A percentile compares a stretch with the other conserved stretches of the same genome.
phyloP scores from a whole-genome alignment of 2,888 invertebrate species.

The Acronicta leporina region DNA sequence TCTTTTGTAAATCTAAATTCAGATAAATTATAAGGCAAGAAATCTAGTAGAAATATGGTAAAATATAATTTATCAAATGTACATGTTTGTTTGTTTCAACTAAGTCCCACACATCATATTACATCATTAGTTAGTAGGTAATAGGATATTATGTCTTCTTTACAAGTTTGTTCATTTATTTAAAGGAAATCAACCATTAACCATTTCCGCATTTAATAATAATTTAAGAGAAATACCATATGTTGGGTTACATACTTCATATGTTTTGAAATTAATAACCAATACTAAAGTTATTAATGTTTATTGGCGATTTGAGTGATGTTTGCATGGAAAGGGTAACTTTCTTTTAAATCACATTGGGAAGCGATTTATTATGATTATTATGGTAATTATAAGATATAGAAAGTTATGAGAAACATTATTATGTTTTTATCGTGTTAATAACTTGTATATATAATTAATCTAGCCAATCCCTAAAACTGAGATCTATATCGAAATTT shows the following conservation, averaged over 20 bases:
- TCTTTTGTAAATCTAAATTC: too few relatives aligned
- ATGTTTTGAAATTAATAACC: conserved; percentile 32
- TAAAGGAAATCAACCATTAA: conserved; percentile 52
- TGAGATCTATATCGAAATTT: too few relatives aligned
- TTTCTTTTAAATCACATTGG: conserved; percentile 33
- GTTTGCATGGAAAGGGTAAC: conserved; percentile 18
- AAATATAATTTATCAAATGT: conserved; percentile 27
- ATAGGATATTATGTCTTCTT: conserved; percentile 42
- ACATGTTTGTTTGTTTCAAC: not conserved
- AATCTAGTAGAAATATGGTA: not conserved
- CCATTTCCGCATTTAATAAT: conserved; percentile 51
- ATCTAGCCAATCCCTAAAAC: too few relatives aligned
- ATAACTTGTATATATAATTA: too few relatives aligned
- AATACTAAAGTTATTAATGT: conserved; percentile 29
- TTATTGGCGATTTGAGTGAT: conserved; percentile 34
- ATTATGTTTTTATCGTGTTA: too few relatives aligned
- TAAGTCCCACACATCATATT: conserved; percentile 27
- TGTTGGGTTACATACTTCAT: conserved; percentile 28
- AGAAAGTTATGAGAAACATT: not conserved
- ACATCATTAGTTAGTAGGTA: conserved; percentile 45
- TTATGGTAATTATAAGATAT: not conserved
- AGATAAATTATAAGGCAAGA: too few relatives aligned
- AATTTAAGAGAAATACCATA: conserved; percentile 39
- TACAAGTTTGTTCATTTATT: conserved; percentile 33
- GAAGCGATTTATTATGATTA: not conserved